A percentile compares a stretch with the other conserved stretches of the same genome.
Conservation (phyloP, 2,797 vertebrate species). For the Parauchenoglanis ngamensis region DNA sequence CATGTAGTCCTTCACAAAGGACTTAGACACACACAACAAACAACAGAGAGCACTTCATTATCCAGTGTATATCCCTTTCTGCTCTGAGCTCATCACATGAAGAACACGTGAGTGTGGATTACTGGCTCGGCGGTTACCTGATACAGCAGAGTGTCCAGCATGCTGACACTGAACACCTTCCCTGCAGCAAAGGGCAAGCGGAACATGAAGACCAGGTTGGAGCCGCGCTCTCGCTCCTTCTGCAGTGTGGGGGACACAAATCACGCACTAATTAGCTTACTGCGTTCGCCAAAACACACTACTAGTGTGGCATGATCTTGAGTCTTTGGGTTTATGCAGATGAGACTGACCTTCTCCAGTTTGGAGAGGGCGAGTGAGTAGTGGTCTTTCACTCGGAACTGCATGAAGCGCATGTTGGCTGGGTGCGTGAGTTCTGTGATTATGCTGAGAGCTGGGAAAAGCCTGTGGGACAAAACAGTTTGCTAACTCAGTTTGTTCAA, state of each 20-base stretch:
- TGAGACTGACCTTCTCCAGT: conserved; percentile 79
- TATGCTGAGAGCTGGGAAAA: conserved; percentile 83
- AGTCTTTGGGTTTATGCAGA: not conserved
- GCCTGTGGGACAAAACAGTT: conserved; percentile 62
- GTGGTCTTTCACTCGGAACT: conserved; percentile 86
- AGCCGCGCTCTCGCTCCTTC: conserved; percentile 85
- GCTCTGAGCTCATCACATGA: conserved; percentile 16
- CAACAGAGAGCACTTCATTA: conserved; percentile 28
- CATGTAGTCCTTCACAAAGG: conserved; percentile 89
- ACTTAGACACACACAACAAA: conserved; percentile 66
- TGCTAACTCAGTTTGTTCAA: not conserved
- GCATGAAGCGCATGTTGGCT: conserved; percentile 88
- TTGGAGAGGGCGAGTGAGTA: conserved; percentile 84
- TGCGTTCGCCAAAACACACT: not conserved
- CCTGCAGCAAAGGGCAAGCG: conserved; percentile 84
- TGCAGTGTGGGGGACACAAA: conserved; percentile 56
- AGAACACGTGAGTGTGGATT: not conserved
- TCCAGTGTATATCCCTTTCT: conserved; percentile 23
- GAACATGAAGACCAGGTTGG: conserved; percentile 86
- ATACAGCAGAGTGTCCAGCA: conserved; percentile 85
- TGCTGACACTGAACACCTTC: conserved; percentile 86
- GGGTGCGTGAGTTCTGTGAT: conserved; percentile 85
- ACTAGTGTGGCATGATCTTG: not conserved
- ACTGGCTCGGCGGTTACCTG: conserved; percentile 70
- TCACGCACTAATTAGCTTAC: not conserved